Base-by-base conservation (phyloP, 2,113 vertebrate genomes). In the Gymnogyps californianus region DNA sequence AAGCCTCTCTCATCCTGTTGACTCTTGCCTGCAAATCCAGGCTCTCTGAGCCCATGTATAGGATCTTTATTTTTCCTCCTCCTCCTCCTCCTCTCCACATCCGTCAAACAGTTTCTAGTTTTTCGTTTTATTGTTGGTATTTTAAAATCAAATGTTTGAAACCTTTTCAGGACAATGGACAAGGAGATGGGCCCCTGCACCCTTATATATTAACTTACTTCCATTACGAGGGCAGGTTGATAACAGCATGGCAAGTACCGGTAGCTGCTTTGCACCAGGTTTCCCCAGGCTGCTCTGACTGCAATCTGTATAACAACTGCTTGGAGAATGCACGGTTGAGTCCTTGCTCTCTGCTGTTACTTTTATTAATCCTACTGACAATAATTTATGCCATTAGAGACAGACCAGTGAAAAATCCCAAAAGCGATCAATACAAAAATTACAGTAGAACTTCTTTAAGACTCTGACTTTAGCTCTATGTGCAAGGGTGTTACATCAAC, bases 221-320 rank as follows among this genome's bases (percentile, higher is more conserved):
- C 46, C 49, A 7, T 20, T 4, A 2, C 0, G 0, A 65, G 40
- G 34, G 15, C 57, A 83, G 47, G 54, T 1, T 62, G 70, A 12
- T 20, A 87, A 22, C 4, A 38, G 22, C 52, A 22, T 2, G 20
- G 61, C 46, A 47, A 42, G 32, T 36, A 40, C 40, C 3, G 0
- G 46, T 14, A 65, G 22, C 40, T 55, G 36, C 51, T 75, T 47
- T 42, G 36, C 19, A 32, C 26, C 26, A 17, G 16, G 9, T n/a
- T 46, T 58, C 21, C 70, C 51, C 78, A 57, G 64, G 52, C 57
- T 80, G 55, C 36, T 82, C n/a, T 21, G 26, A 9, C 32, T 61
- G 19, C 29, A 44, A 6, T 31, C 16, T 29, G 25, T 4, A 1
- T 10, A 65, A 32, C 21, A 24, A 17, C 38, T 29, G 22, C 65